Evolutionary conservation across 2,888 invertebrate genomes (phyloP).

Genomic region (Rhopalosiphum nymphaeae): DNA sequence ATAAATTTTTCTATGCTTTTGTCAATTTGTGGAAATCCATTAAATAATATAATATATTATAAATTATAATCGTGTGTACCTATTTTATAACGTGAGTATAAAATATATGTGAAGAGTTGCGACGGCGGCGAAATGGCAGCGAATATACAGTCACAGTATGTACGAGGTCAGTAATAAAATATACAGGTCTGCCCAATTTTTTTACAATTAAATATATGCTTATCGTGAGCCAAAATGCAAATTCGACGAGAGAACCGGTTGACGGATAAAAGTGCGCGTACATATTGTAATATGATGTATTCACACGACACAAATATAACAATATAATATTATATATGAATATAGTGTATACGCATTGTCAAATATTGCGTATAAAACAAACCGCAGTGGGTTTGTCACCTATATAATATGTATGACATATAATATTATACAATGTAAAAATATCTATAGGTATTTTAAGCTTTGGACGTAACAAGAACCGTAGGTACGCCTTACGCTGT

Average conservation of each 20-base stretch:
- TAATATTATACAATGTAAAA: background rate
- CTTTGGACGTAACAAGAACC: no score
- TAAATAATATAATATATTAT: background rate
- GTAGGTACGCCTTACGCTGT: background rate
- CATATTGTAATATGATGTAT: background rate
- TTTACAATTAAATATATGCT: background rate
- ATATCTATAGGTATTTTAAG: background rate
- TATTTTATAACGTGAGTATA: background rate
- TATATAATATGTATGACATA: background rate
- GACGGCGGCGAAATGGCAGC: background rate
- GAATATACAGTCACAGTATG: background rate
- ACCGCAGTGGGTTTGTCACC: background rate
- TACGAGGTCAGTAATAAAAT: conserved; percentile 40
- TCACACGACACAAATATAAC: background rate
- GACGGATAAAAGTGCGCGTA: background rate
- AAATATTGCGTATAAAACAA: background rate
- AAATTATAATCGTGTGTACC: background rate
- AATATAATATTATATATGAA: background rate
- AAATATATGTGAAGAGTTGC: background rate
- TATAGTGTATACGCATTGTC: background rate
- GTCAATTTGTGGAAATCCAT: background rate
- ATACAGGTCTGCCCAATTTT: conserved; percentile 11
- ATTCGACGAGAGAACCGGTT: background rate
- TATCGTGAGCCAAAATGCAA: background rate
- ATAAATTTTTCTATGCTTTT: background rate